phyloP scores from a whole-genome alignment of 1,140 invertebrate genomes.

The Macrosteles quadrilineatus region DNA sequence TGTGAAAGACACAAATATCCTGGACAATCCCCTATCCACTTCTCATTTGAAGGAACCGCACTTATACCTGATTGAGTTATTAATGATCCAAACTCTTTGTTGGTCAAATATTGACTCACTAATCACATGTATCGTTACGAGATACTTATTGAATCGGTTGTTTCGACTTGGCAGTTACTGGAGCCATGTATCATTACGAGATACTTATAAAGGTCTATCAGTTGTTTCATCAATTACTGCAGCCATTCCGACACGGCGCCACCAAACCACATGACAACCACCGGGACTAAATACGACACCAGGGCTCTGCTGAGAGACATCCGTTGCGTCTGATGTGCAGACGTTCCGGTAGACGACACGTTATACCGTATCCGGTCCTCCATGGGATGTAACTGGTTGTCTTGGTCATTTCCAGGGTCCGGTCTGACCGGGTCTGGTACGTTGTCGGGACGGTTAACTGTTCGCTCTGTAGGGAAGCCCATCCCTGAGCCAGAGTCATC shows the following conservation, averaged over 20 bases:
- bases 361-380: constrained; percentile 18
- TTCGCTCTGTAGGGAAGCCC: constrained; percentile 15
- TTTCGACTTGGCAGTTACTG: too few species aligned
- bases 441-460: constrained; percentile 35
- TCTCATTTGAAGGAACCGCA: too few species aligned
- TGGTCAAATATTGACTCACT: too few species aligned
- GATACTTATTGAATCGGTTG: too few species aligned
- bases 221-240: constrained; percentile 15
- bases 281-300: constrained; percentile 72
- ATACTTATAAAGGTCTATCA: too few species aligned
- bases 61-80: too few species aligned
- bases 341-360: not conserved
- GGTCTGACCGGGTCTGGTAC: constrained; percentile 48
- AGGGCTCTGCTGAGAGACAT: constrained; percentile 66
- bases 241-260: constrained; percentile 71
- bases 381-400: constrained; percentile 37
- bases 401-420: constrained; percentile 43
- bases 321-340: constrained; percentile 54
- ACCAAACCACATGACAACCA: constrained; percentile 82
- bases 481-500: constrained; percentile 53
- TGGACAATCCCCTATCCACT: too few species aligned
- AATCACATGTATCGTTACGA: too few species aligned
- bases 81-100: too few species aligned
- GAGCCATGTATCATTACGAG: too few species aligned
- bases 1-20: too few species aligned